Evolutionary conservation across 2,888 invertebrate genomes (phyloP).

Genomic region (Drosophila antonietae): DNA sequence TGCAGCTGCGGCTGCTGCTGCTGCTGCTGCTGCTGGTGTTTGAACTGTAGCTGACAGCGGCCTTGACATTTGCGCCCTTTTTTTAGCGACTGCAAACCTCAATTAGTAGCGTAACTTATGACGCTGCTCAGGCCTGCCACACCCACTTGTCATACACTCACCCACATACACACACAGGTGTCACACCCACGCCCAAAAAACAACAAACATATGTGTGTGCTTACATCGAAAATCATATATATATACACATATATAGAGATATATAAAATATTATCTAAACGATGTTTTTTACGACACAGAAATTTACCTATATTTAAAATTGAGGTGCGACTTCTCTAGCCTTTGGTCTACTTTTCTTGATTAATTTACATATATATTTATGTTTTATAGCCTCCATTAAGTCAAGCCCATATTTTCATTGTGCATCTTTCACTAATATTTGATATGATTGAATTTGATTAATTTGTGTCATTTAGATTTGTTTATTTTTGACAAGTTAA

Average conservation of each 20-base stretch:
- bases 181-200: constrained; percentile 35
- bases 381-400: neutral
- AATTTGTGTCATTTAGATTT: neutral
- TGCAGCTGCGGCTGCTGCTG: neutral
- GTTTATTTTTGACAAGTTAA: constrained; percentile 9
- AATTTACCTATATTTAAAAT: constrained; percentile 9
- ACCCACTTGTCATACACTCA: constrained; percentile 54
- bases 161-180: constrained; percentile 41
- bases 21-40: constrained; percentile 14
- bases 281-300: constrained; percentile 10
- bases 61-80: constrained; percentile 74
- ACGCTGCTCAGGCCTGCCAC: constrained; percentile 65
- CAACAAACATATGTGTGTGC: neutral
- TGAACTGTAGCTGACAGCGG: constrained; percentile 51
- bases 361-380: neutral
- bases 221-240: neutral
- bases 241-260: neutral
- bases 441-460: constrained; percentile 5
- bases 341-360: neutral
- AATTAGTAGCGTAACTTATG: constrained; percentile 69
- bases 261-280: constrained; percentile 3
- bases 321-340: neutral
- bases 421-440: neutral
- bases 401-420: neutral
- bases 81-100: constrained; percentile 58